Evolutionary conservation across 2,797 vertebrate species (phyloP), one percentile per base, ranked within the genome.

Genomic region (Danio jaintianensis): DNA sequence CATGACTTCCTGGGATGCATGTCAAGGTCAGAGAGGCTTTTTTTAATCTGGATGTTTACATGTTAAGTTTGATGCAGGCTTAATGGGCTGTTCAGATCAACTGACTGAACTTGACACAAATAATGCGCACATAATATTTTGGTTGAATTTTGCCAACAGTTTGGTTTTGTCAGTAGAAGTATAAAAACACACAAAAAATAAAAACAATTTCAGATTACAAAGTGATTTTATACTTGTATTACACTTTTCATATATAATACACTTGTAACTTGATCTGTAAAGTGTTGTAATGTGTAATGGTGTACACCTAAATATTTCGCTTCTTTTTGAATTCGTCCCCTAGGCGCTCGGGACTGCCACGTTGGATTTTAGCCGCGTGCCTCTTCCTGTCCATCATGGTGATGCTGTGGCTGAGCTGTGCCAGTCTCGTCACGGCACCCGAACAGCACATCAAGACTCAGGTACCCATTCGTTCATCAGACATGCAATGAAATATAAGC

Each of bases 361-460:
- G 97, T 40, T 99, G 98, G 97, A 96, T 98, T 88, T 92, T 99
- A 88, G 96, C 96, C 0, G 95, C 95, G 64, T 98, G 97, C 85
- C 95, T 99, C 86, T 96, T 98, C 91, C 92, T 99, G 72, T 99
- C 97, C 6, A 94, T 99, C 90, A 93, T 98, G 94, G 96, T 98
- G 82, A 97, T 98, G 96, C 85, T 99, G 84, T 98, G 98, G 97
- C 95, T 99, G 62, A 98, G 97, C 91, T 99, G 97, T 11, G 98
- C 97, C 89, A 97, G 96, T 18, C 89, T 98, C 45, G 96, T 98
- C 86, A 97, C 97, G 0, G 96, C 97, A 0, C 97, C 97, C 0
- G 96, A 97, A 88, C 97, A 98, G 87, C 96, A 97, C 79, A 85
- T 98, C 90, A 97, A 95, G 91, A 93, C 94, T 9, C 96, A 98